A percentile compares a stretch with the other conserved stretches of the same genome.
phyloP scores from a whole-genome alignment of 2,113 vertebrate species.

The Labeo rohita region DNA sequence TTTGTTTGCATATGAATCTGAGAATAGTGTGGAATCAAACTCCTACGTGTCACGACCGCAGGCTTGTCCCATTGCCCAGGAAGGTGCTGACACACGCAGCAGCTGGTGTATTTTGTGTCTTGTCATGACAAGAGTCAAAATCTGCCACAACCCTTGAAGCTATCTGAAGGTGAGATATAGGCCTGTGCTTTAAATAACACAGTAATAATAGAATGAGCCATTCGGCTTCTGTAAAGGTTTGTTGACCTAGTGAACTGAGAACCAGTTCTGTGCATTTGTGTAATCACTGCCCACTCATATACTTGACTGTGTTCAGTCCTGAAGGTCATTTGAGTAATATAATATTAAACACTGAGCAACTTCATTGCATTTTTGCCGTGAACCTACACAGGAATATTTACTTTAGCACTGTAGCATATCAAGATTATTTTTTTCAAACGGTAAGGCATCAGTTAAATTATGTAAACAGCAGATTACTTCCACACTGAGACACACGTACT shows the following conservation, averaged over 20 bases:
- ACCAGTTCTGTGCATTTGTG: background rate
- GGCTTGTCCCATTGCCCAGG: background rate
- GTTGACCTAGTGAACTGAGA: constrained; percentile 7
- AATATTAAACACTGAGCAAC: background rate
- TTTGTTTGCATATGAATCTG: constrained; percentile 25
- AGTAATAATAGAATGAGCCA: background rate
- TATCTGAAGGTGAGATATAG: constrained; percentile 18
- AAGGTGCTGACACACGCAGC: constrained; percentile 30
- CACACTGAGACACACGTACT: background rate
- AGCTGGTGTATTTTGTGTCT: constrained; percentile 1
- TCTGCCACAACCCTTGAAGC: constrained; percentile 10
- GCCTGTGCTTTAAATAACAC: constrained; percentile 7
- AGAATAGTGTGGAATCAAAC: constrained; percentile 28
- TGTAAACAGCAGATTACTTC: background rate
- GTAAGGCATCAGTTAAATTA: background rate
- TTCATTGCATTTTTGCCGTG: background rate
- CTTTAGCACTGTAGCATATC: background rate
- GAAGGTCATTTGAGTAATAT: background rate
- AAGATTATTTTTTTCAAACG: background rate
- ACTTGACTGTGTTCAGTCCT: background rate
- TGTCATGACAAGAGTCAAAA: constrained; percentile 31
- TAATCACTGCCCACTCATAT: background rate
- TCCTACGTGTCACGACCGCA: background rate
- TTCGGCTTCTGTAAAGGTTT: background rate
- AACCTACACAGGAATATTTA: background rate